Evolutionary conservation across 2,888 invertebrate genomes (phyloP), one percentile per base, ranked within the genome.

Genomic region (Epiblema foenella): DNA sequence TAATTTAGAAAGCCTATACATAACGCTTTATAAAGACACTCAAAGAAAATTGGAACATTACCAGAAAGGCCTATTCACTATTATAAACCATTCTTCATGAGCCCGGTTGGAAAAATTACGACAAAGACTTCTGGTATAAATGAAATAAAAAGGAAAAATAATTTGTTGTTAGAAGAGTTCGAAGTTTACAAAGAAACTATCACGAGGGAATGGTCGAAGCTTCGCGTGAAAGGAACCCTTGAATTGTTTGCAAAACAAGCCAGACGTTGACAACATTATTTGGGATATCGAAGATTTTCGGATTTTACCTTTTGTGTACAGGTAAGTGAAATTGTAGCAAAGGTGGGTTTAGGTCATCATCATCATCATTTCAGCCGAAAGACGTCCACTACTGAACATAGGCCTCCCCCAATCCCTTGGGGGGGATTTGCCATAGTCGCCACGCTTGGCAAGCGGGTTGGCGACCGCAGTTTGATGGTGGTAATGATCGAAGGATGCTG

Each of bases 81-180:
- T 33, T 33, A 24, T 29, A 68, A 64, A 54, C 68, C 52, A 72
- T 68, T 68, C 63, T 68, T 68, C 70, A 65, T 46, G 46, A 7
- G 8, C 46, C n/a, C 59, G 52, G 52, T 70, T 54, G 60, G 52
- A 60, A 70, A 60, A 70, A 66, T 60, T 60, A 70, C 70, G 54
- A 66, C 70, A 70, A 66, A 70, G 64, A 65, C 51, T 52, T 65
- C 64, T 70, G 46, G 65, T 46, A 54, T 59, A 70, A 68, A 66
- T 66, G 70, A 54, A 70, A 71, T 72, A 65, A 69, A 42, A 77
- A 76, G 75, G 76, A 74, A 76, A 69, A 78, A 80, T 78, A 81
- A 82, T 82, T 81, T 79, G 81, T 79, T 80, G 79, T 77, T 78
- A 79, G 78, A 79, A 79, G 78, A 78, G 77, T 77, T 70, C 59